Conservation (phyloP, 2,797 vertebrate species). For the Gadopsis bispinosus region DNA sequence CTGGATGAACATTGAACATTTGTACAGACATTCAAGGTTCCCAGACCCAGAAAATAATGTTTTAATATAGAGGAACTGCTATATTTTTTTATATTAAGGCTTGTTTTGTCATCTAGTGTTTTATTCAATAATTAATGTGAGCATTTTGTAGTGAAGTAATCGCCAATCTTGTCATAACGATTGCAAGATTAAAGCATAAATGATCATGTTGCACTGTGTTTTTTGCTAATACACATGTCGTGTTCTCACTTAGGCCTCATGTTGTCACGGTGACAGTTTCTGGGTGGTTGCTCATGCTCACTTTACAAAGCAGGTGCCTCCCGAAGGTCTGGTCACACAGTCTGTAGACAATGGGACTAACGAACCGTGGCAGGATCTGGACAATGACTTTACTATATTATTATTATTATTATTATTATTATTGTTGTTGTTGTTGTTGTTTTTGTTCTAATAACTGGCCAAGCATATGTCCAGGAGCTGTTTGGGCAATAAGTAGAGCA, state of each 20-base stretch:
- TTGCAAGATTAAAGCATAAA: no score
- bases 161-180: not conserved
- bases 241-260: not conserved
- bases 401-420: no score
- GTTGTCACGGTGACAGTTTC: not conserved
- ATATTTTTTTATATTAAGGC: no score
- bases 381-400: constrained; percentile 9
- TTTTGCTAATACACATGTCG: not conserved
- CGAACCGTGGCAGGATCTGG: constrained; percentile 54
- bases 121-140: not conserved
- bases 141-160: not conserved
- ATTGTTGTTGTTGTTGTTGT: no score
- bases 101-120: not conserved
- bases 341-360: constrained; percentile 62
- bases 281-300: not conserved
- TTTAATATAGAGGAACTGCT: no score
- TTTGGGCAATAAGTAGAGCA: constrained; percentile 30
- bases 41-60: no score
- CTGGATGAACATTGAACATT: no score
- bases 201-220: no score
- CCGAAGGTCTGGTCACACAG: constrained; percentile 60
- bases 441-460: not conserved
- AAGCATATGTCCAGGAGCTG: constrained; percentile 8
- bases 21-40: no score
- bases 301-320: constrained; percentile 35